Percentiles rank a stretch among this genome's conserved stretches.
These are phyloP conservation scores for Chymomyza costata DNA, from an alignment of 1,140 invertebrate species.

Conservation along the genomic window DNA sequence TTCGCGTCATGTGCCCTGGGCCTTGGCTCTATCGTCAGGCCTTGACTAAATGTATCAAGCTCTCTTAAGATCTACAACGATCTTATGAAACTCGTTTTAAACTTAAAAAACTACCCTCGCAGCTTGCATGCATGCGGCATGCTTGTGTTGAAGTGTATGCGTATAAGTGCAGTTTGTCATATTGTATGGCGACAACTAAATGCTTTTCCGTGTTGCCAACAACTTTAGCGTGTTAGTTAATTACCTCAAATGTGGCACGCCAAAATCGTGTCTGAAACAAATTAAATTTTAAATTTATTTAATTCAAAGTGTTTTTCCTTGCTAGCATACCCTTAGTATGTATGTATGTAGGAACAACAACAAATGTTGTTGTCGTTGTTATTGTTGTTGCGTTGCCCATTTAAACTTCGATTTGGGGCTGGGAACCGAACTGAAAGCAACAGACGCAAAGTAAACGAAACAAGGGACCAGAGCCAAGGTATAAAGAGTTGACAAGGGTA, in stretches of 20 bases:
- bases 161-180: slow-evolving; percentile 23
- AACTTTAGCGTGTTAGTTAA: too few relatives aligned
- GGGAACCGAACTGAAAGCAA: slow-evolving; percentile 36
- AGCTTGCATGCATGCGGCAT: too few relatives aligned
- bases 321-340: background rate
- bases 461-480: background rate
- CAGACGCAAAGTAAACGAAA: too few relatives aligned
- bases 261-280: slow-evolving; percentile 32
- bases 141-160: too few relatives aligned
- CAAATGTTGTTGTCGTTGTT: slow-evolving; percentile 24
- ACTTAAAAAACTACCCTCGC: too few relatives aligned
- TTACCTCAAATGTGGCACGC: too few relatives aligned
- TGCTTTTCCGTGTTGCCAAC: slow-evolving; percentile 11
- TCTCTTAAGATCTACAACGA: too few relatives aligned
- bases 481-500: slow-evolving; percentile 31
- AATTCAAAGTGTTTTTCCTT: slow-evolving; percentile 19
- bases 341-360: slow-evolving; percentile 46
- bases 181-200: slow-evolving; percentile 17
- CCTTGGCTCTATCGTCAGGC: too few relatives aligned
- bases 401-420: slow-evolving; percentile 54
- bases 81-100: too few relatives aligned
- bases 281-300: slow-evolving; percentile 48
- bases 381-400: slow-evolving; percentile 6
- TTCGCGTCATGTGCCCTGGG: too few relatives aligned
- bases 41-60: too few relatives aligned